phyloP scores from a whole-genome alignment of 2,888 invertebrate species.

The Rhogogaster chlorosoma region DNA sequence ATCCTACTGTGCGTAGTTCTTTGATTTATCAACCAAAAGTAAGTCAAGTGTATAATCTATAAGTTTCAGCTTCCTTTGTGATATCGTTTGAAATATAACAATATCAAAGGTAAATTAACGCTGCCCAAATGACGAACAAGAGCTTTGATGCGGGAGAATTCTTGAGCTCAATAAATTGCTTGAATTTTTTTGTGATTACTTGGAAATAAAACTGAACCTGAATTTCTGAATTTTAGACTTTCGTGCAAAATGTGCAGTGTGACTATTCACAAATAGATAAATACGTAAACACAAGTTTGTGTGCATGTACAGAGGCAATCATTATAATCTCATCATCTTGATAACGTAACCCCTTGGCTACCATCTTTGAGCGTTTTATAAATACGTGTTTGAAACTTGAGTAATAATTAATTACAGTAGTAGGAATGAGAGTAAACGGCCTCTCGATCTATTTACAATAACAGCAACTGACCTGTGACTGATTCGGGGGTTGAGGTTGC shows the following conservation, averaged over 20 bases:
- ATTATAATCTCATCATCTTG: slow-evolving; percentile 33
- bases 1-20: slow-evolving; percentile 10
- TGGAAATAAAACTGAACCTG: neutral
- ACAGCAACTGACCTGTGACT: slow-evolving; percentile 69
- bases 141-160: neutral
- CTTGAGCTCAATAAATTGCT: neutral
- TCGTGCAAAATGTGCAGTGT: neutral
- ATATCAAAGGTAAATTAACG: neutral
- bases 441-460: neutral
- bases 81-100: neutral
- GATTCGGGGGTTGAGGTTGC: slow-evolving; percentile 72
- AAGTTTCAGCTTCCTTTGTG: neutral
- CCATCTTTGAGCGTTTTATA: neutral
- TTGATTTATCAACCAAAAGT: slow-evolving; percentile 18
- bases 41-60: slow-evolving; percentile 16
- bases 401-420: slow-evolving; percentile 8
- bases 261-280: slow-evolving; percentile 11
- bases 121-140: neutral
- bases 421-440: slow-evolving; percentile 1
- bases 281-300: neutral
- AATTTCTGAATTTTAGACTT: neutral
- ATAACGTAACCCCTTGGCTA: neutral
- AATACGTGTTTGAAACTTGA: slow-evolving; percentile 2
- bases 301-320: slow-evolving; percentile 1
- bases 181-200: neutral